These are phyloP conservation scores for Podarcis cretensis DNA, from an alignment of 2,113 vertebrate species.

Conservation along the genomic window DNA sequence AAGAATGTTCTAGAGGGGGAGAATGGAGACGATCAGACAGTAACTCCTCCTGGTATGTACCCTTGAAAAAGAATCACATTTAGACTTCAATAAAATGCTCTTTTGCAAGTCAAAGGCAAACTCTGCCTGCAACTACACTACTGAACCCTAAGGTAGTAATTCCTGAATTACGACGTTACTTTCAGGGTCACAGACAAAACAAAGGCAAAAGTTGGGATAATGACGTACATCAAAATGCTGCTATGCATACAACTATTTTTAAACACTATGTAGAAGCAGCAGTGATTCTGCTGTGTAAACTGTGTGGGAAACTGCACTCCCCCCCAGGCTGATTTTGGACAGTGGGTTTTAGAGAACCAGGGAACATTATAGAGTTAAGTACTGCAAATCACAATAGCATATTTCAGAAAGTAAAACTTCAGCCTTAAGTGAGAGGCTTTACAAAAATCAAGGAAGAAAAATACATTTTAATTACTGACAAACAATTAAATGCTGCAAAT, in stretches of 20 bases:
- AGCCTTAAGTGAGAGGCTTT: conserved; percentile 44
- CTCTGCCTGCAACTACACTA: neutral
- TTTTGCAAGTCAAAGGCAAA: neutral
- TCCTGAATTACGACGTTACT: conserved; percentile 49
- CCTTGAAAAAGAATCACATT: neutral
- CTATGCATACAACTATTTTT: conserved; percentile 8
- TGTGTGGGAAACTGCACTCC: conserved; percentile 14
- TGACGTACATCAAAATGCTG: neutral
- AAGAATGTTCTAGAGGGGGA: neutral
- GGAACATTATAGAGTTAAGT: conserved; percentile 24
- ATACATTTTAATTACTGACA: conserved; percentile 64
- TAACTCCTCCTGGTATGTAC: neutral
- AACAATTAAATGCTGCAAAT: conserved; percentile 59
- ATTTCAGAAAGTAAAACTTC: conserved; percentile 6
- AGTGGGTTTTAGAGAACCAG: conserved; percentile 59
- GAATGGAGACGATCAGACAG: neutral
- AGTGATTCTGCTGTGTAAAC: conserved; percentile 21
- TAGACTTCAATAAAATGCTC: neutral
- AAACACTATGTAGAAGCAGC: conserved; percentile 43
- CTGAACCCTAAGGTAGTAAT: neutral
- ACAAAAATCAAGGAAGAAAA: conserved; percentile 34
- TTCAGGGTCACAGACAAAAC: conserved; percentile 39
- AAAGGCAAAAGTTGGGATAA: neutral
- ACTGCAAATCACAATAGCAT: neutral
- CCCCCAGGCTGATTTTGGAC: conserved; percentile 48